Evolutionary conservation across 2,113 vertebrate species (phyloP).

Genomic region (Poecile atricapillus): DNA sequence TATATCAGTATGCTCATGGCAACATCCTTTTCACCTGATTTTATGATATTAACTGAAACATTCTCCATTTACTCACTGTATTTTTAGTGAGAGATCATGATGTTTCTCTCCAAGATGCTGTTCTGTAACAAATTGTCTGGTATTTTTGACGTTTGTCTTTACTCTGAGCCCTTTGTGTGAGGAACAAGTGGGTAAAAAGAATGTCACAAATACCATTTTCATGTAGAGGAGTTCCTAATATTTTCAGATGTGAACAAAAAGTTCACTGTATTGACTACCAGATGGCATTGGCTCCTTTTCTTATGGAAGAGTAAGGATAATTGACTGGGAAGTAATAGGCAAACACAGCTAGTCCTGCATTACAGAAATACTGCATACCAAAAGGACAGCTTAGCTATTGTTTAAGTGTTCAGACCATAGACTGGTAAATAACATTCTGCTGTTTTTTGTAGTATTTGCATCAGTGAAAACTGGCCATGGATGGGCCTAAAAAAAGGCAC

Average conservation of each 20-base stretch:
- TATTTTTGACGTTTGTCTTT: neutral
- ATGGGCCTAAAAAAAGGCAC: neutral
- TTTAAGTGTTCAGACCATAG: neutral
- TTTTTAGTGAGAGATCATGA: neutral
- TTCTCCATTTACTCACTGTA: neutral
- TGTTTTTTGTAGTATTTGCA: neutral
- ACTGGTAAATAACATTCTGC: neutral
- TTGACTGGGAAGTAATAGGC: neutral
- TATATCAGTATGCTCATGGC: accelerated
- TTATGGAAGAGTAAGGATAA: neutral
- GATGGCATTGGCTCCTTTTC: neutral
- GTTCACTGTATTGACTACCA: neutral
- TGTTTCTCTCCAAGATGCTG: neutral
- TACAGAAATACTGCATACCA: neutral
- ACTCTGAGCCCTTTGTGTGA: neutral
- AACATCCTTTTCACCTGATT: neutral
- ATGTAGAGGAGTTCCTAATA: neutral
- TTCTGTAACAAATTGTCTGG: neutral
- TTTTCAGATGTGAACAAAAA: neutral
- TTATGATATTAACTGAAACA: neutral
- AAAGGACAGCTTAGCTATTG: neutral
- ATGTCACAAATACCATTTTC: neutral
- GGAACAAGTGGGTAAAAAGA: neutral
- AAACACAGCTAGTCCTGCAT: neutral
- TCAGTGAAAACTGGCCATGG: neutral